Base-by-base conservation (phyloP, 2,113 vertebrate species). In the Acrocephalus arundinaceus region DNA sequence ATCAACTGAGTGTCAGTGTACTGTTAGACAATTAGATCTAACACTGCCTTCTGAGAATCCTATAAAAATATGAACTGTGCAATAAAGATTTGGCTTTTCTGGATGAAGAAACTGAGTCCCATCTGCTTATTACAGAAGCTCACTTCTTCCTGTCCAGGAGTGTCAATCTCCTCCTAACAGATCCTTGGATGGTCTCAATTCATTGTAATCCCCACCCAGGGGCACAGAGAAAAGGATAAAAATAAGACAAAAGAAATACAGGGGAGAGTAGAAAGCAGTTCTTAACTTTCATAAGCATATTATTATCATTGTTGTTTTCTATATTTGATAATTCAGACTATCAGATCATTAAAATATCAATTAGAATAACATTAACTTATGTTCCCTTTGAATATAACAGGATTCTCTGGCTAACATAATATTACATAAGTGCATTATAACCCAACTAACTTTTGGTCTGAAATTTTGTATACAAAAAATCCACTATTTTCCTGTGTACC, bases 91-190 rank as follows among this genome's bases (percentile, higher is more conserved):
- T 2, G 5, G 20, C 31, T 57, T 57, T n/a, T 57, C 55, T 57
- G 20, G 55, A n/a, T n/a, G 31, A n/a, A 57, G 19, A n/a, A 57
- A 31, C 31, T 57, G 55, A 57, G 55, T 57, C 55, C 20, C 3
- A 4, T 57, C 54, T 57, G 54, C 31, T 22, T n/a, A n/a, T 22
- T 57, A 31, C 20, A 57, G 55, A 57, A 57, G 8, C 2, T 20
- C 4, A 24, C 4, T 25, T 22, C 4, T 3, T 35, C 43, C 43
- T 4, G 6, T 21, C 23, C 5, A 74, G 1, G 2, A 39, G 10
- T 33, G 45, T 19, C 24, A 62, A 46, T 33, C 8, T 67, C 19
- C 13, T 35, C 7, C 30, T 25, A 68, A 45, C 6, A 37, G 41
- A 27, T 17, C 39, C 13, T 49, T 9, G 3, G 22, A 66, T 63